Evolutionary conservation across 2,888 invertebrate genomes (phyloP), one percentile per base, ranked within the genome.

Genomic region (Sarcophaga subvicina): DNA sequence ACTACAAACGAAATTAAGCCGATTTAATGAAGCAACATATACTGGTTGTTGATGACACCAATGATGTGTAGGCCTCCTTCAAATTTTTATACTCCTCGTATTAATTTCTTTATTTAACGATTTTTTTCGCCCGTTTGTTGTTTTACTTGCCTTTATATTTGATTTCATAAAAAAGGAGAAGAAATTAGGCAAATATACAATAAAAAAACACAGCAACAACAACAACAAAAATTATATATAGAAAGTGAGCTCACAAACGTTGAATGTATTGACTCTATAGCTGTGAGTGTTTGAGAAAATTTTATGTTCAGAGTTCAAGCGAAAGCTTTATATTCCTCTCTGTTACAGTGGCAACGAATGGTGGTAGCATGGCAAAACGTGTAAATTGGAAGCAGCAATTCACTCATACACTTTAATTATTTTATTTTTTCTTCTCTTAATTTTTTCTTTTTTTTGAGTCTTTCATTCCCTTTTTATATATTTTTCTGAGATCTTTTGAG

Each of bases 371-470:
- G 69, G 20, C 62, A 69, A 70, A 75, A 83, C 69, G 80, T 83
- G 80, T 78, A 83, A 86, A 86, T 80, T 80, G 80, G 62, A 75
- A 75, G 80, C 73, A 86, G 77, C 77, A 77, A 86, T 86, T 83
- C 80, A 83, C 69, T 80, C 79, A 82, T 71, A 47, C 73, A 75
- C 80, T 78, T 78, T 76, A 80, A 83, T 83, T 86, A 86, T 47
- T 67, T 80, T 79, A 17, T 71, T 54, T 70, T 14, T 76, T 76
- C 49, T 69, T 72, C 5, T 60, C 22, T 22, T 22, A 22, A 22
- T 22, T 22, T 22, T 1, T 62, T 17, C 0, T 3, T 54, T 54
- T 54, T 54, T 54, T 54, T 54, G 8, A 2, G 8, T 37, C 37
- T 8, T 54, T 54, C 54, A 14, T 54, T 17, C 54, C 20, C n/a